Evolutionary conservation across 1,140 invertebrate genomes (phyloP).

Genomic region (Lerema accius): DNA sequence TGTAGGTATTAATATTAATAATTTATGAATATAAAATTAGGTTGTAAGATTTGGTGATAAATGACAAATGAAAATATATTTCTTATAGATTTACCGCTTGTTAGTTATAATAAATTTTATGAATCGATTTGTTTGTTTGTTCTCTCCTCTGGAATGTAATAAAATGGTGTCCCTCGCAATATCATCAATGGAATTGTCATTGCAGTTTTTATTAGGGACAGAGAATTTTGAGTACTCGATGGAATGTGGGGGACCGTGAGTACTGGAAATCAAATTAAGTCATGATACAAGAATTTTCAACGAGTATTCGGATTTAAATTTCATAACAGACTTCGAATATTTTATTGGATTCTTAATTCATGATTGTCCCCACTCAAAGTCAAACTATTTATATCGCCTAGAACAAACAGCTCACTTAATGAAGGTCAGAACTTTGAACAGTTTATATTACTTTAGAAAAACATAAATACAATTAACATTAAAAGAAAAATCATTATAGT

Average conservation of each 20-base stretch:
- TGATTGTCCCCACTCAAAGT: too few relatives aligned
- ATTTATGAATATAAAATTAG: conserved; percentile 46
- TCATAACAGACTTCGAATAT: too few relatives aligned
- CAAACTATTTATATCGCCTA: too few relatives aligned
- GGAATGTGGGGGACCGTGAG: conserved; percentile 45
- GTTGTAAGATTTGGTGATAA: conserved; percentile 33
- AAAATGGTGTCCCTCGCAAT: conserved; percentile 7
- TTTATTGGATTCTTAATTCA: too few relatives aligned
- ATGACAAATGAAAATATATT: conserved; percentile 47
- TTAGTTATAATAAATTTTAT: conserved; percentile 67
- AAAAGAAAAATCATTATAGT: too few relatives aligned
- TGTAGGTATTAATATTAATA: conserved; percentile 51
- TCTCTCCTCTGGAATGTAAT: conserved; percentile 32
- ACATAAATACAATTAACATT: too few relatives aligned
- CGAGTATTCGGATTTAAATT: too few relatives aligned
- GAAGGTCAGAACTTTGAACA: too few relatives aligned
- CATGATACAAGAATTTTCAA: background rate
- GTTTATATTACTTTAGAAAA: too few relatives aligned
- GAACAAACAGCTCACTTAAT: too few relatives aligned
- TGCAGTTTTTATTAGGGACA: conserved; percentile 46
- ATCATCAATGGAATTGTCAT: conserved; percentile 41
- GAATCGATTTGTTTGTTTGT: conserved; percentile 39
- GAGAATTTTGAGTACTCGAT: conserved; percentile 45
- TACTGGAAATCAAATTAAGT: conserved; percentile 24
- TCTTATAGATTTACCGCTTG: conserved; percentile 56